phyloP scores from a whole-genome alignment of 2,113 vertebrate species.

The Fregata magnificens region DNA sequence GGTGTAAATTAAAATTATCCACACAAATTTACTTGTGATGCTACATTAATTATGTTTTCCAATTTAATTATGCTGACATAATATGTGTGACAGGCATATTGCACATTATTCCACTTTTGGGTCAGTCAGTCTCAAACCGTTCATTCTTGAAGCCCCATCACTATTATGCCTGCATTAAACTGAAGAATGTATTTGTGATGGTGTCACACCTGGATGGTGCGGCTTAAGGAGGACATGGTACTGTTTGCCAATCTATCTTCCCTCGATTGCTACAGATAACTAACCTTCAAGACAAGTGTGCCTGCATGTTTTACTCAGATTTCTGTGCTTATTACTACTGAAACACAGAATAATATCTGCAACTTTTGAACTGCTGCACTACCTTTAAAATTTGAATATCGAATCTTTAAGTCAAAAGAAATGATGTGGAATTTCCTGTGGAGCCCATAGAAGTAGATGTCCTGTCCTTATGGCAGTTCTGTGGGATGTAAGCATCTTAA shows the following conservation, averaged over 20 bases:
- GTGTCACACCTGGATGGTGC: background rate
- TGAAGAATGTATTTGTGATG: background rate
- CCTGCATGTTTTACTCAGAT: background rate
- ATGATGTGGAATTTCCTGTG: background rate
- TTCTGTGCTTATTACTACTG: background rate
- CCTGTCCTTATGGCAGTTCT: background rate
- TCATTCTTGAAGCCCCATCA: background rate
- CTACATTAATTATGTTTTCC: constrained; percentile 13
- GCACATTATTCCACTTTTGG: background rate
- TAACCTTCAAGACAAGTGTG: background rate
- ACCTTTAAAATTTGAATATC: background rate
- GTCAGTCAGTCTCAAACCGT: background rate
- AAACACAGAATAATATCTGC: background rate
- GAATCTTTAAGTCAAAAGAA: background rate
- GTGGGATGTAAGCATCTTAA: background rate
- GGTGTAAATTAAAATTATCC: background rate
- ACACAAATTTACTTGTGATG: background rate
- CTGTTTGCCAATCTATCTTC: background rate
- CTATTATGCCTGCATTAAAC: background rate
- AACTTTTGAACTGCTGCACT: background rate
- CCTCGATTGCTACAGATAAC: background rate
- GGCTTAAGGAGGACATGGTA: background rate
- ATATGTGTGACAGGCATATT: background rate
- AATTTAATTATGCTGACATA: background rate
- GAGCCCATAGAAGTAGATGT: background rate